A percentile compares a stretch with the other conserved stretches of the same genome.
Conservation (phyloP, 2,797 vertebrate genomes). For the Acridotheres tristis region DNA sequence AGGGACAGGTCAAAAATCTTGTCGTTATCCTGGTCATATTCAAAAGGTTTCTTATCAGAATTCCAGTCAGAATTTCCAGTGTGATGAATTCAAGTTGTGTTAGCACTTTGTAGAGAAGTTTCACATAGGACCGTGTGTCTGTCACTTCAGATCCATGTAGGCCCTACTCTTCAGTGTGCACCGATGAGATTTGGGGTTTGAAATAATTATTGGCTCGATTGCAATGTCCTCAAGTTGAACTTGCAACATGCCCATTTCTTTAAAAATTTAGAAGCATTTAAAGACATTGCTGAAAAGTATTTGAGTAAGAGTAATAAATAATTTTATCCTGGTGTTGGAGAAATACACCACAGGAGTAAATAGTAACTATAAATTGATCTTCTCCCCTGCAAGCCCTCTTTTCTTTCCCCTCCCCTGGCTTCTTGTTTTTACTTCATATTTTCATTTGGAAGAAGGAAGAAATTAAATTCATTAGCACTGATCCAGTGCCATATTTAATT, state of each 20-base stretch:
- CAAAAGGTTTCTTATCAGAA: neutral
- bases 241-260: neutral
- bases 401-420: rapidly evolving
- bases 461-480: conserved; percentile 23
- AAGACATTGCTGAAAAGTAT: neutral
- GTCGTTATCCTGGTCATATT: neutral
- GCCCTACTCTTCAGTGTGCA: neutral
- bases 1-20: neutral
- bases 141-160: neutral
- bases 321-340: neutral
- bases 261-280: neutral
- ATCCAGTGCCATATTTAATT: conserved; percentile 10
- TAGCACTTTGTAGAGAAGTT: neutral
- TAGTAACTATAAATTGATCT: neutral
- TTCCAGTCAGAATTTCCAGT: neutral
- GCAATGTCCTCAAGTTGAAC: neutral
- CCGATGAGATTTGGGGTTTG: neutral
- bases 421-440: neutral
- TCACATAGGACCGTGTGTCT: neutral
- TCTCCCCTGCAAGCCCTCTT: neutral
- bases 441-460: conserved; percentile 7
- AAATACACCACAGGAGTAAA: neutral
- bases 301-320: neutral
- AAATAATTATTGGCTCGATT: neutral
- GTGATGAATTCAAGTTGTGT: neutral